These are phyloP conservation scores for Andrena trimmerana DNA, from an alignment of 2,888 invertebrate species.

Conservation along the genomic window DNA sequence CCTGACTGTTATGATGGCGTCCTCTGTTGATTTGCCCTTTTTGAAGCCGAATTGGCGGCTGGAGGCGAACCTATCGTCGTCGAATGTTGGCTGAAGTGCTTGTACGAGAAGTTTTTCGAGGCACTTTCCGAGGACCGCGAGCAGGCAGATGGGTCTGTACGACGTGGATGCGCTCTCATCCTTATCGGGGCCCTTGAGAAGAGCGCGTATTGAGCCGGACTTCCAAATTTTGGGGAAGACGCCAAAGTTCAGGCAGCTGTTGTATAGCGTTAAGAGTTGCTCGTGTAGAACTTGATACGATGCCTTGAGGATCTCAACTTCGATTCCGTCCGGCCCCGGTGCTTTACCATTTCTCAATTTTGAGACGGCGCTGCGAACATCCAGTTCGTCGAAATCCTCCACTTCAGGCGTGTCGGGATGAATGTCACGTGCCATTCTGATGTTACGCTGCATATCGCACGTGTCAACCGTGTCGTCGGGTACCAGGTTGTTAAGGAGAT, in stretches of 20 bases:
- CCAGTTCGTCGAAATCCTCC: neutral
- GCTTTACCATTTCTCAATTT: neutral
- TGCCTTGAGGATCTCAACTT: neutral
- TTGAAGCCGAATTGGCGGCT: too few relatives aligned
- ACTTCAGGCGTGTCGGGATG: neutral
- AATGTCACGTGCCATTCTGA: slow-evolving; percentile 82
- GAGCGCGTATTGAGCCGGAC: too few relatives aligned
- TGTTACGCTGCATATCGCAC: too few relatives aligned
- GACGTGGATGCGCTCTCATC: neutral
- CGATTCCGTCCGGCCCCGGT: neutral
- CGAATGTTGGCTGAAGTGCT: too few relatives aligned
- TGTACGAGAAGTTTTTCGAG: slow-evolving; percentile 11
- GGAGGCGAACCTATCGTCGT: too few relatives aligned
- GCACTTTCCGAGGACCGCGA: neutral
- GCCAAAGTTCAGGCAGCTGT: neutral
- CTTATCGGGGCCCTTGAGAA: slow-evolving; percentile 2
- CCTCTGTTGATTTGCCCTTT: too few relatives aligned
- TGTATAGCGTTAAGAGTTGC: neutral
- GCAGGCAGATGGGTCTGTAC: slow-evolving; percentile 2
- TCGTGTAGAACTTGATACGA: neutral
- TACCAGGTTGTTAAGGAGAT: too few relatives aligned
- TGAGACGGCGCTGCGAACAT: neutral
- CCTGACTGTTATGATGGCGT: too few relatives aligned
- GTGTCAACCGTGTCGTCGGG: too few relatives aligned
- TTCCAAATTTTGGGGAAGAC: neutral